phyloP scores from a whole-genome alignment of 64 coral and sea anemone genomes.

The Astreopora myriophthalma region DNA sequence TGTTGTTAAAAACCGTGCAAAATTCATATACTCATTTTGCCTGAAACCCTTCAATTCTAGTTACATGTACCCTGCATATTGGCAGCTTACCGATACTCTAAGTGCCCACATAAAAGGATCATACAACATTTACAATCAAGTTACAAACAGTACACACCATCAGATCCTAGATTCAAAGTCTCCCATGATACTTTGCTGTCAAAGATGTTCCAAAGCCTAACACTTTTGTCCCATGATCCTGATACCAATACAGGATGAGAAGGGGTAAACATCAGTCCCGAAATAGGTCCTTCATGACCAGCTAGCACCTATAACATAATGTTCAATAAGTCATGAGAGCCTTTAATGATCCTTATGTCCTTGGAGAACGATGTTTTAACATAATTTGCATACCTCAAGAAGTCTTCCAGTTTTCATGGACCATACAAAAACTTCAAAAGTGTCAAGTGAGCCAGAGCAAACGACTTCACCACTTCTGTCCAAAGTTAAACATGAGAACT shows the following conservation, averaged over 20 bases:
- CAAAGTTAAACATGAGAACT: conserved; percentile 91
- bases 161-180: conserved; percentile 81
- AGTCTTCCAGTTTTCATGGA: conserved; percentile 87
- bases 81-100: too few species aligned
- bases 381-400: conserved; percentile 65
- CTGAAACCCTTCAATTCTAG: too few species aligned
- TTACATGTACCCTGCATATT: too few species aligned
- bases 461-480: conserved; percentile 94
- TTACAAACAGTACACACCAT: conserved; percentile 56
- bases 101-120: neutral
- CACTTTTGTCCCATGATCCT: conserved; percentile 97
- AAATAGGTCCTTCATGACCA: conserved; percentile 94
- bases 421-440: conserved; percentile 99
- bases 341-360: neutral
- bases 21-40: too few species aligned
- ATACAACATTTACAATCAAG: neutral
- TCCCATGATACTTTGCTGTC: conserved; percentile 85
- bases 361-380: neutral
- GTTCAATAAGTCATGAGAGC: neutral
- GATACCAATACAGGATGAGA: conserved; percentile 88
- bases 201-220: conserved; percentile 94
- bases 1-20: too few species aligned
- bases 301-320: conserved; percentile 70
- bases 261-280: conserved; percentile 85
- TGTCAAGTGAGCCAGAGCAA: conserved; percentile 84